Base-by-base conservation (phyloP, 2,797 vertebrate genomes). In the Leptodactylus fallax region DNA sequence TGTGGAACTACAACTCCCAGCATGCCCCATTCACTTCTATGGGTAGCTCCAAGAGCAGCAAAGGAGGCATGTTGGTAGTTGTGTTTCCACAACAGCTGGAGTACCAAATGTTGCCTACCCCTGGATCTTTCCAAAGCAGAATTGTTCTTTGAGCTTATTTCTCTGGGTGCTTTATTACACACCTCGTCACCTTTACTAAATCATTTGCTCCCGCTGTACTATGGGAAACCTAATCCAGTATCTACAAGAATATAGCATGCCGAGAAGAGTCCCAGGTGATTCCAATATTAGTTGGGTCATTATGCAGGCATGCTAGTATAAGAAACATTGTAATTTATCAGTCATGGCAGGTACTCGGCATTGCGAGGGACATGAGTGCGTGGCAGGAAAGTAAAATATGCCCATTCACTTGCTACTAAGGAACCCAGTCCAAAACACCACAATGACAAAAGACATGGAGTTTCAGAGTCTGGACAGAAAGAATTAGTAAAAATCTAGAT, bases 381-480 rank as follows among this genome's bases (percentile, higher is more conserved):
- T 47, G 69, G 69, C 27, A 56, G 14, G 76, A 72, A 72, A 72
- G 69, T 47, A 47, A 72, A 72, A 36, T 72, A 47, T 72, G 36
- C 36, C 36, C 69, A 72, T 72, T 47, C 69, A 47, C 36, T 45
- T 19, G 69, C 36, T 45, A 72, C 69, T 72, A 72, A 47, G 69
- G 45, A 72, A 72, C 69, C 17, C 8, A 7, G 47, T 23, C 23
- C 74, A 77, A 77, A 77, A 25, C 74, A 55, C 10, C 19, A 76
- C 49, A 25, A 7, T 77, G 49, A 53, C 47, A 51, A 23, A 77
- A 77, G 47, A 12, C 74, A 55, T 7, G 21, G 21, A 1, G 74
- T 25, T 53, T 77, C 47, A 76, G 13, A 76, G 72, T 51, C 51
- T 16, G 74, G 47, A 51, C 6, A 47, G 16, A 21, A 47, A 72